Evolutionary conservation across 2,113 vertebrate genomes (phyloP).

Genomic region (Alligator mississippiensis): DNA sequence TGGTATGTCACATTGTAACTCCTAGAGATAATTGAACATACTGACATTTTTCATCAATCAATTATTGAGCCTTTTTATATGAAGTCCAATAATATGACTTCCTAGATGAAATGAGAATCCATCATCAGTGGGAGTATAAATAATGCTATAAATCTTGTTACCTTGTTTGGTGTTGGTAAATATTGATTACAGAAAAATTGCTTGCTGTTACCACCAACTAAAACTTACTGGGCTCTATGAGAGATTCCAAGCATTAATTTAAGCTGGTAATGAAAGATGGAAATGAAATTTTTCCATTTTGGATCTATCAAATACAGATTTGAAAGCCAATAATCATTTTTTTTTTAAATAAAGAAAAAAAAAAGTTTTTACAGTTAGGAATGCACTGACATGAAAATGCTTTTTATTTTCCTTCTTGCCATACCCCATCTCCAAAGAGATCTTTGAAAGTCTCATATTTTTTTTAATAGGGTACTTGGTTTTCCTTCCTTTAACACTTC

Average conservation of each 20-base stretch:
- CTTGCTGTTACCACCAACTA: neutral
- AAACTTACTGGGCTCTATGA: neutral
- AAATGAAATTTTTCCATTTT: slow-evolving; percentile 1
- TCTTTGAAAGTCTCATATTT: neutral
- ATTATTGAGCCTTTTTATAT: slow-evolving; percentile 20
- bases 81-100: neutral
- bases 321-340: neutral
- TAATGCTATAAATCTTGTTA: neutral
- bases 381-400: too few relatives aligned
- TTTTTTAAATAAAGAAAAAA: neutral
- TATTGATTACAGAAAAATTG: neutral
- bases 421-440: neutral
- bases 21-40: slow-evolving; percentile 39
- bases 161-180: neutral
- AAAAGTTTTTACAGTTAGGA: too few relatives aligned
- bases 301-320: neutral
- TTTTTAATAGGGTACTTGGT: neutral
- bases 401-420: neutral
- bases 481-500: neutral
- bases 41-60: slow-evolving; percentile 53
- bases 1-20: slow-evolving; percentile 35
- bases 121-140: neutral
- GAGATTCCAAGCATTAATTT: neutral
- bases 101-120: neutral
- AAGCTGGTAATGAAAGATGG: neutral